Evolutionary conservation across 2,113 vertebrate species (phyloP), one percentile per base, ranked within the genome.

Genomic region (Leucopsar rothschildi): DNA sequence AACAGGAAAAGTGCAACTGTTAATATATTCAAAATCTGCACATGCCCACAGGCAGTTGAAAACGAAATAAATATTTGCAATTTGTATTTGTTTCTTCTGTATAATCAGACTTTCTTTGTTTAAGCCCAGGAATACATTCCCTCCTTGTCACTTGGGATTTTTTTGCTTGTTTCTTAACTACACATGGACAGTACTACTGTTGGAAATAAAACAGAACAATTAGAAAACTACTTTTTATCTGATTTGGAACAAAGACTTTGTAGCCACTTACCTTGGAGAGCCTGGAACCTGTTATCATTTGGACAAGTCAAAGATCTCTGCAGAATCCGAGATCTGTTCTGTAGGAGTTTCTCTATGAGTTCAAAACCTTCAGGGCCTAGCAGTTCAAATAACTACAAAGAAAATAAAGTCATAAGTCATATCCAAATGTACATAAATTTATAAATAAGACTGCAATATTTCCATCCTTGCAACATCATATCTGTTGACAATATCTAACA

Each of bases 331-430:
- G 97, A 92, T 97, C 99, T 98, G 40, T 98, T 98, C 96, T 99
- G 99, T 27, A 99, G 98, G 10, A 99, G 98, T 61, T 98, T 98
- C 89, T 98, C 99, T 97, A 99, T 99, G 94, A 99, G 98, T 97
- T 99, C 99, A 92, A 99, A 97, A 75, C 99, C 99, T 95, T 99
- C 99, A 83, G 99, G 98, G 76, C 99, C 99, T 56, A 99, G 98
- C 35, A 99, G 97, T 93, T 99, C 99, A 96, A 99, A 99, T 68
- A 99, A 96, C 99, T 99, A 95, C 11, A 86, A 90, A 96, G 12
- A 77, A 91, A 84, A 87, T 9, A 70, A 82, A 86, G 40, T n/a
- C 6, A 4, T 21, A 75, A 49, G 22, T 82, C 13, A 61, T 63
- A 71, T 15, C 3, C 8, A 47, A 88, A 77, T 16, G n/a, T n/a